Evolutionary conservation across 1,140 invertebrate species (phyloP).

Genomic region (Drosophila kikkawai): DNA sequence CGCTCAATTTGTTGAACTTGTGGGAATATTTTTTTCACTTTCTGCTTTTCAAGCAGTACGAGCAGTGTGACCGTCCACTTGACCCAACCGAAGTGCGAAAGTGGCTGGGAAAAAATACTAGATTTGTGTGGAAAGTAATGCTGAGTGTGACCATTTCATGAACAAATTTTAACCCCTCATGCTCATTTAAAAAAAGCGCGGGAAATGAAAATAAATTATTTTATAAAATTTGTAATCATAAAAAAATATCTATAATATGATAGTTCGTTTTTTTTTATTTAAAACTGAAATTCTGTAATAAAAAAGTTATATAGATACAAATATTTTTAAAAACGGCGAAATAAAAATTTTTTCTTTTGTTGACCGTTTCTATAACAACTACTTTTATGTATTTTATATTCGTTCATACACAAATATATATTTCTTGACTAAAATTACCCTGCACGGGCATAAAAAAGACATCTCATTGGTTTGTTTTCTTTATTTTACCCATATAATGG

Average conservation of each 20-base stretch:
- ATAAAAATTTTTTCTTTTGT: no score
- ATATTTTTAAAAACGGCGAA: no score
- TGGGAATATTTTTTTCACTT: slow-evolving; percentile 64
- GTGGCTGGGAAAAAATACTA: neutral
- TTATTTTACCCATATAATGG: neutral
- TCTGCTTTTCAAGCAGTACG: slow-evolving; percentile 42
- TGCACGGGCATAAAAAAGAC: neutral
- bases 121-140: neutral
- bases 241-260: no score
- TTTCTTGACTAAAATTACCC: no score
- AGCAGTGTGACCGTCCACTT: slow-evolving; percentile 3
- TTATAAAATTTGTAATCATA: no score
- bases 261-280: no score
- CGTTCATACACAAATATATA: no score
- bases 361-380: no score
- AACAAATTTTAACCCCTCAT: neutral
- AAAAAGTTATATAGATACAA: no score
- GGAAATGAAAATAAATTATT: neutral
- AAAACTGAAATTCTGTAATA: no score
- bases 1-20: slow-evolving; percentile 27
- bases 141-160: neutral
- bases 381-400: no score
- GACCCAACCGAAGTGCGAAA: neutral
- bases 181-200: neutral
- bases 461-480: neutral